These are phyloP conservation scores for Odontesthes bonariensis DNA, from an alignment of 2,113 vertebrate species.

Conservation along the genomic window DNA sequence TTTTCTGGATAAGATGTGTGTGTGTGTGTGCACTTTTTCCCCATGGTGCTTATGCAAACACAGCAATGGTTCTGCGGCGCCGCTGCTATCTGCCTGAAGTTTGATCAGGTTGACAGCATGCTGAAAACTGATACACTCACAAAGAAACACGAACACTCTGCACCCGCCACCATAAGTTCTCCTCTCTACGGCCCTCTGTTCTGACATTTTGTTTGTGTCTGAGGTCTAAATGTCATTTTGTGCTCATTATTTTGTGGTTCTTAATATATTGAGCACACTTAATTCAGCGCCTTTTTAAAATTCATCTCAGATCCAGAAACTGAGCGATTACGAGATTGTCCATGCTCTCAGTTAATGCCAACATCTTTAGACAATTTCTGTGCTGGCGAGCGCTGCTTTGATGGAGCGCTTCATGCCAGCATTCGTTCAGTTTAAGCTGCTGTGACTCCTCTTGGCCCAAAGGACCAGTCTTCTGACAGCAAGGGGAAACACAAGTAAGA, in stretches of 20 bases:
- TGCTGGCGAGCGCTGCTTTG: slow-evolving; percentile 16
- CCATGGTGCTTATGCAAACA: slow-evolving; percentile 63
- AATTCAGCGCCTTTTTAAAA: slow-evolving; percentile 27
- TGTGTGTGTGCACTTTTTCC: slow-evolving; percentile 26
- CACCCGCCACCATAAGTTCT: slow-evolving; percentile 19
- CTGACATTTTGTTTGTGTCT: slow-evolving; percentile 4
- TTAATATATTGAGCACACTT: not conserved
- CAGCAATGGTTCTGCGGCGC: slow-evolving; percentile 46
- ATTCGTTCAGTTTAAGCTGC: slow-evolving; percentile 31
- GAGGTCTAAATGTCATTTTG: not conserved
- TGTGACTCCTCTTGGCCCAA: slow-evolving; percentile 26
- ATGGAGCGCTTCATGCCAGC: slow-evolving; percentile 25
- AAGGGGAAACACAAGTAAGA: slow-evolving; percentile 38
- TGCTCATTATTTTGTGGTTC: not conserved
- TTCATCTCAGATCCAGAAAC: slow-evolving; percentile 2
- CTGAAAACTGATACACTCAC: slow-evolving; percentile 70
- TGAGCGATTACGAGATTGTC: slow-evolving; percentile 6
- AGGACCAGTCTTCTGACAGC: slow-evolving; percentile 19
- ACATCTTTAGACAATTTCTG: slow-evolving; percentile 19
- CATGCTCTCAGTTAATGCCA: slow-evolving; percentile 32
- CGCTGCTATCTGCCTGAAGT: slow-evolving; percentile 62
- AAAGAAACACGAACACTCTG: slow-evolving; percentile 14
- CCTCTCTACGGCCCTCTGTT: slow-evolving; percentile 30
- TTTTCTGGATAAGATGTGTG: slow-evolving; percentile 25
- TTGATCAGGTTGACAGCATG: slow-evolving; percentile 67